Evolutionary conservation across 1,140 invertebrate genomes (phyloP).

Genomic region (Drosophila neocordata): DNA sequence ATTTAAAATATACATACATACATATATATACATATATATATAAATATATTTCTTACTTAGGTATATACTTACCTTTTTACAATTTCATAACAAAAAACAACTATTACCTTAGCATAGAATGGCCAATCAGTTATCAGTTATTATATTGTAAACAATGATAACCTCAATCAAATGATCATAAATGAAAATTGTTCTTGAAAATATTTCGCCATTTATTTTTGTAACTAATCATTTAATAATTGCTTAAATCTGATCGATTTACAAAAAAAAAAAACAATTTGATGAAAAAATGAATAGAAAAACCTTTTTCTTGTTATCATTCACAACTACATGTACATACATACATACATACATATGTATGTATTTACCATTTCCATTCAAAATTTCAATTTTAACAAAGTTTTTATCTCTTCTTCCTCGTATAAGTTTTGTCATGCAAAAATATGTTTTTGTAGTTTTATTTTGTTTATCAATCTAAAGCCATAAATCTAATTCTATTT

Average conservation of each 20-base stretch:
- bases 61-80: neutral
- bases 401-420: neutral
- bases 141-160: neutral
- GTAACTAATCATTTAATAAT: neutral
- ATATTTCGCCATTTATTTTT: slow-evolving; percentile 3
- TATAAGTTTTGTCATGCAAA: slow-evolving; percentile 34
- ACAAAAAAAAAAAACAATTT: neutral
- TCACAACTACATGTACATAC: too few species aligned
- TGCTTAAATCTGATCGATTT: slow-evolving; percentile 6
- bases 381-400: neutral
- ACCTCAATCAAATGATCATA: neutral
- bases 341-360: too few species aligned
- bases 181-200: neutral
- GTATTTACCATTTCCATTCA: neutral
- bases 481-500: slow-evolving; percentile 28
- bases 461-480: slow-evolving; percentile 26
- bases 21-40: neutral
- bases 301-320: neutral
- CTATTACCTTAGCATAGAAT: neutral
- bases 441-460: slow-evolving; percentile 22
- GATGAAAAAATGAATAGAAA: neutral
- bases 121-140: neutral
- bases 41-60: neutral
- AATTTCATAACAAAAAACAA: slow-evolving; percentile 14
- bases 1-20: neutral